These are phyloP conservation scores for Aphyosemion australe DNA, from an alignment of 2,113 vertebrate genomes.

Conservation along the genomic window DNA sequence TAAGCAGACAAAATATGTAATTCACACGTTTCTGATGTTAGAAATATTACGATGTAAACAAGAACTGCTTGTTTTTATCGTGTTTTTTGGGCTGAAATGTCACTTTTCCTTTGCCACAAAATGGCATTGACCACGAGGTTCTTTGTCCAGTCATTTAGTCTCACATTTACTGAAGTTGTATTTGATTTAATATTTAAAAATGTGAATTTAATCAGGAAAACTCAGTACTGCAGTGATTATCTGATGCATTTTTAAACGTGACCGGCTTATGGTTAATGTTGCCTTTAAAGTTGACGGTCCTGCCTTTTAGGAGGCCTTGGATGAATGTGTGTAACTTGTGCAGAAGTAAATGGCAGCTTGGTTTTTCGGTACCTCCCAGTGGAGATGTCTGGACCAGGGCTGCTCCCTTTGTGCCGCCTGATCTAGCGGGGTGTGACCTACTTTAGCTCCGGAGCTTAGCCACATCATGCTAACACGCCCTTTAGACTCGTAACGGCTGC, in stretches of 20 bases:
- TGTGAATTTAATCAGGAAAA: not conserved
- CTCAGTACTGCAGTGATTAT: not conserved
- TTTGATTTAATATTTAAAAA: not conserved
- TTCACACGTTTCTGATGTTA: not conserved
- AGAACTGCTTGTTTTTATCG: not conserved
- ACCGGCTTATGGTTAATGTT: conserved; percentile 37
- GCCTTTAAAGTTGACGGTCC: not conserved
- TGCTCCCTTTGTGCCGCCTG: conserved; percentile 70
- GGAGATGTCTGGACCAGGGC: conserved; percentile 42
- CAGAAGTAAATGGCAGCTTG: not conserved
- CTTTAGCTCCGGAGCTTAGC: conserved; percentile 75
- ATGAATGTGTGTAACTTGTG: not conserved
- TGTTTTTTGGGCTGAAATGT: not conserved
- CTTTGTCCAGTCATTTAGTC: conserved; percentile 54
- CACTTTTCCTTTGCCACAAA: not conserved
- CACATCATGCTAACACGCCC: conserved; percentile 51
- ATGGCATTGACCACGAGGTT: conserved; percentile 50
- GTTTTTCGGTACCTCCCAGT: not conserved
- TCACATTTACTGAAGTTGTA: not conserved
- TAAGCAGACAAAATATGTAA: conserved; percentile 46
- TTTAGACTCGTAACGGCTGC: conserved; percentile 7
- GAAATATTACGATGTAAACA: not conserved
- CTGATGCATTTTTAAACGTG: conserved; percentile 32
- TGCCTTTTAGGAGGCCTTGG: not conserved
- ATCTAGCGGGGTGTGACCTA: conserved; percentile 84